phyloP scores from a whole-genome alignment of 2,888 invertebrate species.

The Brachycybe producta region DNA sequence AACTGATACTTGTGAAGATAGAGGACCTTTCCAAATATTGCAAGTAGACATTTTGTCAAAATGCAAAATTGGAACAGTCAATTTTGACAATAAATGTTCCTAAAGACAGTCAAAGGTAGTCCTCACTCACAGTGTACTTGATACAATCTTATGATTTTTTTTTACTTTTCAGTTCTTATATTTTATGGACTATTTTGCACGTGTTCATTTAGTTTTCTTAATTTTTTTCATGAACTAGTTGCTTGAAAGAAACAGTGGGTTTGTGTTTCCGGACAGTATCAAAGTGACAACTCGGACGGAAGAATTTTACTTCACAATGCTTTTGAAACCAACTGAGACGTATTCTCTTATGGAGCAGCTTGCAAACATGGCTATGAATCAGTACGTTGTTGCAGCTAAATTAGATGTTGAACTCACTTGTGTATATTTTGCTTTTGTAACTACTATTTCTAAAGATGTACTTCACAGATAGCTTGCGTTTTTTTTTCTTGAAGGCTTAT shows the following conservation, averaged over 20 bases:
- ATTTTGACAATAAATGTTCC: no score
- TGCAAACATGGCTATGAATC: constrained; percentile 91
- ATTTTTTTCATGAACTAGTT: constrained; percentile 25
- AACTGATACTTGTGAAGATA: no score
- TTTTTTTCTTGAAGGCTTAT: constrained; percentile 52
- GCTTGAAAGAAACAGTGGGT: constrained; percentile 34
- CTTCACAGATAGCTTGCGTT: no score
- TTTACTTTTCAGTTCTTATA: constrained; percentile 1
- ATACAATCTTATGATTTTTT: no score
- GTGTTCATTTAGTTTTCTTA: no score
- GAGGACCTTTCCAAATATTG: no score
- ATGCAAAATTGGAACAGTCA: no score
- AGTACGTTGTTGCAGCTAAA: constrained; percentile 27
- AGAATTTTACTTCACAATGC: constrained; percentile 77
- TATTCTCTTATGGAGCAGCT: constrained; percentile 86
- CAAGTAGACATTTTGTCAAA: no score
- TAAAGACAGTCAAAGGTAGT: no score
- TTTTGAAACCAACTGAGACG: constrained; percentile 76
- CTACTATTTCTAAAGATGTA: constrained; percentile 47
- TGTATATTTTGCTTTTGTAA: not conserved
- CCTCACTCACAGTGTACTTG: no score
- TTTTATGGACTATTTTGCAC: no score
- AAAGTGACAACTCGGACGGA: constrained; percentile 71
- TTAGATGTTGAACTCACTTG: not conserved
- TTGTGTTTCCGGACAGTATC: constrained; percentile 70